Conservation (phyloP, 2,797 vertebrate genomes). For the Spinibarbus caldwelli region DNA sequence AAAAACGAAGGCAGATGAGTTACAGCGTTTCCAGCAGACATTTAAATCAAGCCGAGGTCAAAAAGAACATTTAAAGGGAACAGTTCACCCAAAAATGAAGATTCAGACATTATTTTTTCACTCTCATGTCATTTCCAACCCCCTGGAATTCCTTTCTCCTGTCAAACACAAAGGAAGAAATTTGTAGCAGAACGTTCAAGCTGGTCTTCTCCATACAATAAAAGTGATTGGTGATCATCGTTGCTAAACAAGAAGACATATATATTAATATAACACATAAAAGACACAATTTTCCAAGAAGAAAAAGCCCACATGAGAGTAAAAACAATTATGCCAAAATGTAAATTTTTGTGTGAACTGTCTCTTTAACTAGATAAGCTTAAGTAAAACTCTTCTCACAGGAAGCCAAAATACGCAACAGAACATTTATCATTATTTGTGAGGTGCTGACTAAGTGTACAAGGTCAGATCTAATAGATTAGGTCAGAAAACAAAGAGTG, state of each 20-base stretch:
- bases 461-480: constrained; percentile 20
- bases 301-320: neutral
- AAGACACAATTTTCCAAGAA: neutral
- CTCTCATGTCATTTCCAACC: neutral
- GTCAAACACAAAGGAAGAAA: neutral
- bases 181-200: neutral
- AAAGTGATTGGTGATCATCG: neutral
- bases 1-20: neutral
- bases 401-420: neutral
- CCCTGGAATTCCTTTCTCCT: neutral
- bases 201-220: neutral
- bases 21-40: neutral
- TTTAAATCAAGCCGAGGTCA: neutral
- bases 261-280: neutral
- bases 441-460: constrained; percentile 14
- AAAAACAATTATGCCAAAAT: neutral
- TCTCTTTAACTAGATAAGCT: neutral
- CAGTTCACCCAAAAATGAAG: neutral
- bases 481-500: constrained; percentile 5
- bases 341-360: neutral
- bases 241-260: neutral
- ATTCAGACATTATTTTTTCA: neutral
- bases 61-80: neutral
- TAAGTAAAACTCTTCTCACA: neutral
- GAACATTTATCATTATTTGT: constrained; percentile 16